Percentiles rank a stretch among this genome's conserved stretches.
phyloP scores from a whole-genome alignment of 1,140 invertebrate species.

The Rhopalosiphum maidis region DNA sequence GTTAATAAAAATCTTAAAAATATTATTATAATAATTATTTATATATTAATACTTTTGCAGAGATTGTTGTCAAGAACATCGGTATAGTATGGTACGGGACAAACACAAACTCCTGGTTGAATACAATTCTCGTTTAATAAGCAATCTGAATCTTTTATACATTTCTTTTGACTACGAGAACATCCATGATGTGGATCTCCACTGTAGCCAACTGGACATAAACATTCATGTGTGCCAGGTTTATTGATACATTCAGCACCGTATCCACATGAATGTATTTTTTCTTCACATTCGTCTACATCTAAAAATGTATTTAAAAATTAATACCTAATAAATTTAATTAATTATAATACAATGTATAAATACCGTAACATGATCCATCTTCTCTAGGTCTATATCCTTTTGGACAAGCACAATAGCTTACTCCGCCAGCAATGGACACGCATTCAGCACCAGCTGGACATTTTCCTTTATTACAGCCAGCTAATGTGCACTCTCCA shows the following conservation, averaged over 20 bases:
- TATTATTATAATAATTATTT: not conserved
- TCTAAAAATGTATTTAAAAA: slow-evolving; percentile 64
- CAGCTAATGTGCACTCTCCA: slow-evolving; percentile 82
- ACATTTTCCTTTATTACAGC: slow-evolving; percentile 80
- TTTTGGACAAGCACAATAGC: slow-evolving; percentile 87
- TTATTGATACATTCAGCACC: slow-evolving; percentile 85
- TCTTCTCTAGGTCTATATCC: slow-evolving; percentile 76
- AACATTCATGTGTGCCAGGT: slow-evolving; percentile 77
- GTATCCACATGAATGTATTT: slow-evolving; percentile 78
- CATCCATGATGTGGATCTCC: slow-evolving; percentile 71
- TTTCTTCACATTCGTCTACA: slow-evolving; percentile 82
- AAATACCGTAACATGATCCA: slow-evolving; percentile 73
- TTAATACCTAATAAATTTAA: slow-evolving; percentile 24
- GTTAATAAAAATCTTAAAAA: slow-evolving; percentile 23
- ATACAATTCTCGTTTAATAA: slow-evolving; percentile 87
- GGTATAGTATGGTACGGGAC: slow-evolving; percentile 85
- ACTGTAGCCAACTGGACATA: slow-evolving; percentile 69
- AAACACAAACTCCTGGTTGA: slow-evolving; percentile 87
- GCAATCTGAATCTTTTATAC: slow-evolving; percentile 82
- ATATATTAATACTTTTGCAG: slow-evolving; percentile 74
- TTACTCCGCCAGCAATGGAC: slow-evolving; percentile 85
- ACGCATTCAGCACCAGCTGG: slow-evolving; percentile 85
- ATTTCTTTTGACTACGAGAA: slow-evolving; percentile 79
- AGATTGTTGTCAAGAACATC: slow-evolving; percentile 80
- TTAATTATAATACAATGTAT: not conserved